A percentile compares a stretch with the other conserved stretches of the same genome.
phyloP scores from a whole-genome alignment of 2,888 invertebrate species.

The Pachliopta kotzebuea region DNA sequence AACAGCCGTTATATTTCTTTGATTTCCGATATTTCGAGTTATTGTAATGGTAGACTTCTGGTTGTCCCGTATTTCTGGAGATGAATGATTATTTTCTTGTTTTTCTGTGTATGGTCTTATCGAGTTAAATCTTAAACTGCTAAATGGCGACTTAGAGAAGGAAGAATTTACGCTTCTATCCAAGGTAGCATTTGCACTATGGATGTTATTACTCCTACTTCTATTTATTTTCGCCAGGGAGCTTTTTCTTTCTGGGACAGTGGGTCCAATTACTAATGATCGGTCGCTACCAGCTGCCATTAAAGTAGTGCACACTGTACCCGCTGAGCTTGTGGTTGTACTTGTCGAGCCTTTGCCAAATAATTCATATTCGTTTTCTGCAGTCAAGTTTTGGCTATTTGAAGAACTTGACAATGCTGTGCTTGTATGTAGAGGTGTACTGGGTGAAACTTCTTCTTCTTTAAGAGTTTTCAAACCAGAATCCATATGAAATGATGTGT shows the following conservation, averaged over 20 bases:
- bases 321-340: conserved; percentile 94
- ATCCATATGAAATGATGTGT: conserved; percentile 98
- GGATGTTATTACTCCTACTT: conserved; percentile 70
- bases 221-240: conserved; percentile 83
- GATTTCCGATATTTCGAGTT: conserved; percentile 64
- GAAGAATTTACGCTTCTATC: conserved; percentile 75
- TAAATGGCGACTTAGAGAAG: conserved; percentile 65
- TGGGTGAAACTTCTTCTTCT: conserved; percentile 83
- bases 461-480: conserved; percentile 93
- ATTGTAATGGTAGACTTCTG: conserved; percentile 63
- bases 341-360: conserved; percentile 96
- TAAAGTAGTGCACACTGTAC: conserved; percentile 92
- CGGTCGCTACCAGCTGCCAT: conserved; percentile 84
- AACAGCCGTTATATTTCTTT: conserved; percentile 80
- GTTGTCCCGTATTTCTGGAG: conserved; percentile 60
- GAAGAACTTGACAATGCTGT: conserved; percentile 85
- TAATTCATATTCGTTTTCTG: conserved; percentile 94
- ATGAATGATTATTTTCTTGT: conserved; percentile 57
- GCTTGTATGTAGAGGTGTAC: conserved; percentile 86
- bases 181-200: conserved; percentile 78
- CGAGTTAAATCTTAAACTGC: conserved; percentile 62
- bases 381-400: conserved; percentile 85
- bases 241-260: conserved; percentile 91
- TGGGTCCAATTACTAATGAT: conserved; percentile 84
- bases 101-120: conserved; percentile 61